Evolutionary conservation across 2,888 invertebrate genomes (phyloP).

Genomic region (Meliscaeva auricollis): DNA sequence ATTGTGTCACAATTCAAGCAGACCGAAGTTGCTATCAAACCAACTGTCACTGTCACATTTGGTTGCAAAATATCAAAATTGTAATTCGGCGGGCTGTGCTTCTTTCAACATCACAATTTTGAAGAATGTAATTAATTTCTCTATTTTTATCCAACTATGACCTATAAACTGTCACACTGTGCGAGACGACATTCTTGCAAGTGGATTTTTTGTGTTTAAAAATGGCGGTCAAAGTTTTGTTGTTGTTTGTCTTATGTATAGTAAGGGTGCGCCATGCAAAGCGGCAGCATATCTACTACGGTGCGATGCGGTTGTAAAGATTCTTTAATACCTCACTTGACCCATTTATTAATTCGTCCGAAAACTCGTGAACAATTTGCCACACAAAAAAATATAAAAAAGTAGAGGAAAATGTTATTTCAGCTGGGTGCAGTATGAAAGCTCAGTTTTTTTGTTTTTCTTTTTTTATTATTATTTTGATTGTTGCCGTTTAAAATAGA

Average conservation of each 20-base stretch:
- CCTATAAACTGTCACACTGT: background rate
- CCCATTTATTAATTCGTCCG: conserved; percentile 69
- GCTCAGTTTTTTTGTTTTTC: conserved; percentile 20
- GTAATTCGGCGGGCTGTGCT: background rate
- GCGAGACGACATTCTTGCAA: conserved; percentile 14
- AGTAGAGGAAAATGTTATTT: conserved; percentile 42
- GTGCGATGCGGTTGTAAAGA: conserved; percentile 47
- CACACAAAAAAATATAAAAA: conserved; percentile 49
- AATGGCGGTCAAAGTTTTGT: conserved; percentile 54
- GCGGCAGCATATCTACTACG: background rate
- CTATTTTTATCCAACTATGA: background rate
- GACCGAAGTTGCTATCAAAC: background rate
- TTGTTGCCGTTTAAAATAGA: conserved; percentile 54
- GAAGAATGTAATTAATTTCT: background rate
- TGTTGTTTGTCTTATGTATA: conserved; percentile 41
- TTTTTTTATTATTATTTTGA: conserved; percentile 19
- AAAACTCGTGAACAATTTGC: conserved; percentile 61
- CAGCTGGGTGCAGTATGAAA: conserved; percentile 27
- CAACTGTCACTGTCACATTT: background rate
- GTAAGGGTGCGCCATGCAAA: conserved; percentile 55
- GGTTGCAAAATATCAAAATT: background rate
- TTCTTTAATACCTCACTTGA: conserved; percentile 58
- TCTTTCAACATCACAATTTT: background rate
- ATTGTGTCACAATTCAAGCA: too few relatives aligned
- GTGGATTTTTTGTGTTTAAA: conserved; percentile 19